Conservation (phyloP, 2,888 invertebrate species). For the Aporophyla nigra region DNA sequence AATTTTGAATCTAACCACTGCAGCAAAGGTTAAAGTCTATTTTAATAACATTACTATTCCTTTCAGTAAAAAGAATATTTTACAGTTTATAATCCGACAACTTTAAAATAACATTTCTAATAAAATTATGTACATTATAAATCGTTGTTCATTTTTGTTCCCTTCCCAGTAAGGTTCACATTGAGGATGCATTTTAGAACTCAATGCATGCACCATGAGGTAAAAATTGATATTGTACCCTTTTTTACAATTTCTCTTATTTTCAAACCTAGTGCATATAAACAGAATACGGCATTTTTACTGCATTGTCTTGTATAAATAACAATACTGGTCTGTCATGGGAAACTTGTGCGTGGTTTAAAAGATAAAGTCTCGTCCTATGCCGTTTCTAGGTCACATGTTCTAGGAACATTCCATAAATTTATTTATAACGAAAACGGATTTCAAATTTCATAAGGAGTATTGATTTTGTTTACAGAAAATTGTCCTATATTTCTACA, state of each 20-base stretch:
- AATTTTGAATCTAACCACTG: slow-evolving; percentile 54
- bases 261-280: slow-evolving; percentile 20
- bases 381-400: slow-evolving; percentile 25
- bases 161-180: neutral
- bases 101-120: slow-evolving; percentile 30
- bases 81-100: slow-evolving; percentile 41
- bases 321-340: slow-evolving; percentile 7
- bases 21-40: slow-evolving; percentile 60
- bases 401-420: slow-evolving; percentile 2
- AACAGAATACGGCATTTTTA: slow-evolving; percentile 10
- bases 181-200: slow-evolving; percentile 5
- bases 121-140: slow-evolving; percentile 41
- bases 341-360: slow-evolving; percentile 45
- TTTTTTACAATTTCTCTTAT: neutral
- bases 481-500: slow-evolving; percentile 19
- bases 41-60: slow-evolving; percentile 32
- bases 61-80: slow-evolving; percentile 35
- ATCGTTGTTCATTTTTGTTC: slow-evolving; percentile 50
- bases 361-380: neutral
- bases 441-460: slow-evolving; percentile 17
- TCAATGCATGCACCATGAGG: slow-evolving; percentile 1
- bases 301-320: neutral
- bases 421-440: slow-evolving; percentile 5
- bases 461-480: slow-evolving; percentile 17
- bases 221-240: neutral